Base-by-base conservation (phyloP, 37 sponge, comb jelly and placozoan species). In the Haliclona indistincta region DNA sequence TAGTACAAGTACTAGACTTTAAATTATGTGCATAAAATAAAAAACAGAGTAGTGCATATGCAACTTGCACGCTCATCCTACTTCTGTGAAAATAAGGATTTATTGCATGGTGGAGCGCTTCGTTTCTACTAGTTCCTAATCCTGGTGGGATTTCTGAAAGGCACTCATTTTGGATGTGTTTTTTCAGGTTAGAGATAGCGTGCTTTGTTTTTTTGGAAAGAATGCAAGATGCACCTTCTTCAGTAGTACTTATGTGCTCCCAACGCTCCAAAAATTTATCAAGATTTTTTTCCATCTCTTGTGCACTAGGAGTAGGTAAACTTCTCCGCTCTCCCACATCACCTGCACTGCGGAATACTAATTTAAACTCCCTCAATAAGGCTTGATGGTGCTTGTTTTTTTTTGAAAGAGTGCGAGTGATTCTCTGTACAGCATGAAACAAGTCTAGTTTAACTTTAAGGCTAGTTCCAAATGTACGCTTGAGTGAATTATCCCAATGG, bases 301-400 rank as follows among this genome's bases (percentile, higher is more conserved):
- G 52, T 29, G 76, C 44, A 11, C 23, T 2, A 22, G 77, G 85
- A 20, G 85, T 84, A 5, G 32, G 6, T 36, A 19, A 13, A 30
- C 13, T 43, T 51, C 85, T 42, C 35, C 33, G 40, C 0, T 37
- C 43, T 37, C 65, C 71, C 36, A 30, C 23, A 45, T 84, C 85
- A 38, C 67, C 71, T 20, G 43, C 53, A 11, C n/a, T 2, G 0
- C 77, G 22, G 35, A 84, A 84, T 0, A 84, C 77, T 15, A 77
- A 26, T 52, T 19, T 41, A 25, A 84, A 43, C 22, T 84, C 77
- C 15, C 52, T 56, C 28, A 71, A 19, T 54, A 70, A 77, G 30
- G 22, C 19, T 1, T 10, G 2, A 41, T 32, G 25, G 36, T 69
- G 44, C 7, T 15, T 20, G 61, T 71, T 64, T 29, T 47, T 47